Evolutionary conservation across 2,113 vertebrate species (phyloP).

Genomic region (Ovis aries): DNA sequence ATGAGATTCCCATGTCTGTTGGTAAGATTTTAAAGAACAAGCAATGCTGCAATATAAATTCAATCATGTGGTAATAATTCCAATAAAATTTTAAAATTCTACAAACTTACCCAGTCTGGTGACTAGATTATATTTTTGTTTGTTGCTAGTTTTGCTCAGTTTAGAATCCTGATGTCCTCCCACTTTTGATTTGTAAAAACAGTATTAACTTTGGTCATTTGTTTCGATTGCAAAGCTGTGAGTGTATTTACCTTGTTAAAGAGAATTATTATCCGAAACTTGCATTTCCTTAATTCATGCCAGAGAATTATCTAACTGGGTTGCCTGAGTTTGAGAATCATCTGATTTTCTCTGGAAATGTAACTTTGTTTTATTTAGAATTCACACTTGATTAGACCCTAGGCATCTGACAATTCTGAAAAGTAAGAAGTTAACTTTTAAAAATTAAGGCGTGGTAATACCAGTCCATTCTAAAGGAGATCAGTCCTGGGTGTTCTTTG

Average conservation of each 20-base stretch:
- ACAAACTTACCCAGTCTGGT: background rate
- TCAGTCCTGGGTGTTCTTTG: too few species aligned
- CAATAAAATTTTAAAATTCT: background rate
- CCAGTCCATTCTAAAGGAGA: too few species aligned
- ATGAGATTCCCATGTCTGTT: conserved; percentile 72
- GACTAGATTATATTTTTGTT: background rate
- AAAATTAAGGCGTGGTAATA: background rate
- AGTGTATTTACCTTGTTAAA: background rate
- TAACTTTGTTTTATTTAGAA: conserved; percentile 17
- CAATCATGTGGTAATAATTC: conserved; percentile 57
- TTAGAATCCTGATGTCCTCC: background rate
- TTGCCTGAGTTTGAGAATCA: background rate
- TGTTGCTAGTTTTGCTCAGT: background rate
- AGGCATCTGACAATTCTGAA: background rate
- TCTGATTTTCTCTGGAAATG: background rate
- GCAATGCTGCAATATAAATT: conserved; percentile 74
- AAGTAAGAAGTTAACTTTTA: background rate
- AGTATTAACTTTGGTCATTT: background rate
- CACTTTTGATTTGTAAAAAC: background rate
- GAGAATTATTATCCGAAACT: background rate
- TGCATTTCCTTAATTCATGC: background rate
- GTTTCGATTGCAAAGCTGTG: background rate
- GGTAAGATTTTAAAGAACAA: conserved; percentile 77
- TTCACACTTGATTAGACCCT: background rate
- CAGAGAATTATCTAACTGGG: background rate